Evolutionary conservation across 64 coral and sea anemone genomes (phyloP).

Genomic region (Stylophora pistillata): DNA sequence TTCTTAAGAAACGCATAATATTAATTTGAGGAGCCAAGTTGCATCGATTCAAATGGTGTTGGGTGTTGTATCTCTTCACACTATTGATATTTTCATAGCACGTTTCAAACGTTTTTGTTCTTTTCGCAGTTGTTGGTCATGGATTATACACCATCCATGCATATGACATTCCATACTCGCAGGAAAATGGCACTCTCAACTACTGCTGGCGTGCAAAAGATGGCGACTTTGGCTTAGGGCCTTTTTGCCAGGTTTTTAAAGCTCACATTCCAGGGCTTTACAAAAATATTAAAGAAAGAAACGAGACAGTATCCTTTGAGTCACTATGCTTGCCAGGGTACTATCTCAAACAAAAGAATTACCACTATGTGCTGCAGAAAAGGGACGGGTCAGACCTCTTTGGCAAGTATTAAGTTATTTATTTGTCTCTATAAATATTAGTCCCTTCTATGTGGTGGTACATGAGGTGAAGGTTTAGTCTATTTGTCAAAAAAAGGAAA

Average conservation of each 20-base stretch:
- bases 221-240: conserved; percentile 31
- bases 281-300: neutral
- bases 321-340: conserved; percentile 73
- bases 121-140: conserved; percentile 56
- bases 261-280: conserved; percentile 39
- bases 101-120: neutral
- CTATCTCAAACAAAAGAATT: conserved; percentile 72
- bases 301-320: conserved; percentile 57
- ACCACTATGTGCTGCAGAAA: conserved; percentile 59
- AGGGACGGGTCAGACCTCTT: conserved; percentile 52
- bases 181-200: conserved; percentile 49
- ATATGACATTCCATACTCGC: conserved; percentile 47
- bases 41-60: too few relatives aligned
- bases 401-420: conserved; percentile 28
- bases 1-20: too few relatives aligned
- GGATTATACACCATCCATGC: conserved; percentile 70
- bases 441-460: neutral
- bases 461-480: too few relatives aligned
- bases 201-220: conserved; percentile 57
- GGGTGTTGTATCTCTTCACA: too few relatives aligned
- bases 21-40: too few relatives aligned
- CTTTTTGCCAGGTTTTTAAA: conserved; percentile 64
- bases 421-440: neutral
- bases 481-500: too few relatives aligned
- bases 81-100: too few relatives aligned